Evolutionary conservation across 2,113 vertebrate species (phyloP).

Genomic region (Antidorcas marsupialis): DNA sequence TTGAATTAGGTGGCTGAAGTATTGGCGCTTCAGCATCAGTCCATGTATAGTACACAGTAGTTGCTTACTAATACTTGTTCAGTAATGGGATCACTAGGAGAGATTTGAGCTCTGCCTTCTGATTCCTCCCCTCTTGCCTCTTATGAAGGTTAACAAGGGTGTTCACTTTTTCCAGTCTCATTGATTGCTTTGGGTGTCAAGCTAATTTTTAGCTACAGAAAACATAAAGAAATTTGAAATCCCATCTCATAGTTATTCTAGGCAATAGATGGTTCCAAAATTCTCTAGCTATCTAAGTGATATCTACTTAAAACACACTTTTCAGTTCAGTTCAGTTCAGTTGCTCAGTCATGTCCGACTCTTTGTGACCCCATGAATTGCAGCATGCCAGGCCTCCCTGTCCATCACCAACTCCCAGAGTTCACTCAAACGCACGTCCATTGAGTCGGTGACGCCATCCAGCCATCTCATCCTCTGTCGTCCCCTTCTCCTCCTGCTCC

Average conservation of each 20-base stretch:
- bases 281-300: not conserved
- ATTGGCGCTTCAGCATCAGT: not conserved
- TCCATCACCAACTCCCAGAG: too few species aligned
- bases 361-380: rapidly evolving
- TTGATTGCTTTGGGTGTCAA: not conserved
- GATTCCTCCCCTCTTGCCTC: not conserved
- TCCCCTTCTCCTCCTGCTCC: too few species aligned
- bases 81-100: not conserved
- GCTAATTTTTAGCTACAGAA: not conserved
- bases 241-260: not conserved
- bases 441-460: too few species aligned
- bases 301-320: not conserved
- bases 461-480: too few species aligned
- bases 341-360: too few species aligned
- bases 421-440: too few species aligned
- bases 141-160: not conserved
- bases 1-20: not conserved
- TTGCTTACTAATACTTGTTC: not conserved
- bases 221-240: not conserved
- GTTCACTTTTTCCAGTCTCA: not conserved
- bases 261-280: not conserved
- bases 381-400: too few species aligned
- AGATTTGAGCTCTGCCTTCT: not conserved
- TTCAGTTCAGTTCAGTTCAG: too few species aligned
- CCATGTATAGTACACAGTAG: not conserved